Evolutionary conservation across 1,140 invertebrate species (phyloP).

Genomic region (Carcinoscorpius rotundicauda): DNA sequence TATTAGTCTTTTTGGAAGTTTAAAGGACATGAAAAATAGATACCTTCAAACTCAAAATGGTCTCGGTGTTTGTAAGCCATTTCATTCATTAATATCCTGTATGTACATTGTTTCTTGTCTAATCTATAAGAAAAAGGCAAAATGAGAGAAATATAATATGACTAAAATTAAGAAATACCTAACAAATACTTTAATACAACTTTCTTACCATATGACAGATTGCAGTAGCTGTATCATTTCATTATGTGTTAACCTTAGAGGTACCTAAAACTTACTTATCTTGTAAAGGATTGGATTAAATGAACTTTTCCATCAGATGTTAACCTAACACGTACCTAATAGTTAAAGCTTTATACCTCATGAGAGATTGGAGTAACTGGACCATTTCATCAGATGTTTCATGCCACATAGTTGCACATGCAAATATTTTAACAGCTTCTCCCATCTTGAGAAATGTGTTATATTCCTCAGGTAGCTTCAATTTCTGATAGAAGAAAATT

Average conservation of each 20-base stretch:
- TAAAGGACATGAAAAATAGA: slow-evolving; percentile 7
- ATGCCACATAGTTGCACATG: slow-evolving; percentile 57
- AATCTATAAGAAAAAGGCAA: slow-evolving; percentile 40
- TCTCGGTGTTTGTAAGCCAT: slow-evolving; percentile 84
- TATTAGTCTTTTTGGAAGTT: too few species aligned
- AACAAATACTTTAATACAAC: too few species aligned
- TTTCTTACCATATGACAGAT: slow-evolving; percentile 21
- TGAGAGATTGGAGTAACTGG: slow-evolving; percentile 40
- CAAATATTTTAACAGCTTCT: slow-evolving; percentile 52
- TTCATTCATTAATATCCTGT: slow-evolving; percentile 83
- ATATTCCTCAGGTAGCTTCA: too few species aligned
- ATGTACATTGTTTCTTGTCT: slow-evolving; percentile 50
- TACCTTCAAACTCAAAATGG: slow-evolving; percentile 92
- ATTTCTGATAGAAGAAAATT: too few species aligned
- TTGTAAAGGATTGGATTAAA: too few species aligned
- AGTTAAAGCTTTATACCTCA: slow-evolving; percentile 14
- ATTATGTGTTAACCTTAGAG: too few species aligned
- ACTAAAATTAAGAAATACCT: too few species aligned
- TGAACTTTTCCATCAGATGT: too few species aligned
- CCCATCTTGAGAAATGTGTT: too few species aligned
- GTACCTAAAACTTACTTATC: too few species aligned
- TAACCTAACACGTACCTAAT: too few species aligned
- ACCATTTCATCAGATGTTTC: slow-evolving; percentile 51
- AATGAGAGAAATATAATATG: too few species aligned
- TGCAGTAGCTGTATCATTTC: slow-evolving; percentile 36